Percentiles rank a stretch among this genome's conserved stretches.
Conservation (phyloP, 2,888 invertebrate genomes). For the Mystacides longicornis region DNA sequence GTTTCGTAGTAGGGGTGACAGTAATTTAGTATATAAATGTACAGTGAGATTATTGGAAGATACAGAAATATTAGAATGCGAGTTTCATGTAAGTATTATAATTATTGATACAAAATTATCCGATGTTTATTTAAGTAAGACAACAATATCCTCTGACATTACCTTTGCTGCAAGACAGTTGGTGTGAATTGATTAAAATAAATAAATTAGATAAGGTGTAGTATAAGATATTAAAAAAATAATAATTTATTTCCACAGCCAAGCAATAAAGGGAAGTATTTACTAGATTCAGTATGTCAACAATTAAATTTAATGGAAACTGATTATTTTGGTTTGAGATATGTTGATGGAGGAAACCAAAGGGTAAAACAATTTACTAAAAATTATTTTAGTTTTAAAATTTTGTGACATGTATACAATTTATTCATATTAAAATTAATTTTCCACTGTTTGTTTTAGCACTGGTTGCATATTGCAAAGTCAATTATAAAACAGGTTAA, state of each 20-base stretch:
- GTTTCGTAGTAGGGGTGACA: conserved; percentile 66
- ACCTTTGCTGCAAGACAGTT: too few relatives aligned
- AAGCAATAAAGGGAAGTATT: conserved; percentile 81
- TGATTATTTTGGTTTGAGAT: conserved; percentile 90
- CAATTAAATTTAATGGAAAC: conserved; percentile 86
- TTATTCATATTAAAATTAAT: conserved; percentile 10
- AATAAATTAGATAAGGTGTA: neutral
- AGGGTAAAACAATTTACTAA: too few relatives aligned
- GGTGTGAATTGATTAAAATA: neutral
- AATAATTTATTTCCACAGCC: conserved; percentile 48
- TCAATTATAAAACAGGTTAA: conserved; percentile 86
- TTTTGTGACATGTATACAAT: conserved; percentile 3
- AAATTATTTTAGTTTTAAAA: conserved; percentile 8
- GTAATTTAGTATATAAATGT: conserved; percentile 73
- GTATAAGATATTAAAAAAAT: neutral
- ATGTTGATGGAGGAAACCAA: conserved; percentile 82
- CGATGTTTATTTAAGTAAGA: too few relatives aligned
- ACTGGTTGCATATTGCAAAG: conserved; percentile 90
- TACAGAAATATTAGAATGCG: conserved; percentile 85
- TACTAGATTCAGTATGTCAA: conserved; percentile 85
- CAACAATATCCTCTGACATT: too few relatives aligned
- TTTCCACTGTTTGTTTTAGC: conserved; percentile 60
- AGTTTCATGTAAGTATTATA: conserved; percentile 61
- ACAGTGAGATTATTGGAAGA: conserved; percentile 85
- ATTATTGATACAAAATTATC: too few relatives aligned